A percentile compares a stretch with the other conserved stretches of the same genome.
These are phyloP conservation scores for Rhaphigaster nebulosa DNA, from an alignment of 2,888 invertebrate genomes.

Conservation along the genomic window DNA sequence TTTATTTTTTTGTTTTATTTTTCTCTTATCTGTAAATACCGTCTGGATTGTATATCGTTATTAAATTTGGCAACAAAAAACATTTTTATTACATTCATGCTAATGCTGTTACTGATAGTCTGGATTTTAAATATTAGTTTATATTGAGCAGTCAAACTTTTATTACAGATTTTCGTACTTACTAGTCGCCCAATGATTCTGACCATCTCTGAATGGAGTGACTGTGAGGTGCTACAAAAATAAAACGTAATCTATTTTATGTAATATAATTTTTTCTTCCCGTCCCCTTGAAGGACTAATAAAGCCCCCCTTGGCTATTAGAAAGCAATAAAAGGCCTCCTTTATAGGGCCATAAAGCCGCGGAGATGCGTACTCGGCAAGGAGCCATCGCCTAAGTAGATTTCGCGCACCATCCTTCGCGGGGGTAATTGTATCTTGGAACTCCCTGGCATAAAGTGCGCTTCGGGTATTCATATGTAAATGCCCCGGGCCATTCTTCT, in stretches of 20 bases:
- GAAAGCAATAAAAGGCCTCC: neutral
- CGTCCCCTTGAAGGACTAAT: neutral
- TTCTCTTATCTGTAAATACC: too few species aligned
- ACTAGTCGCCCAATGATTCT: neutral
- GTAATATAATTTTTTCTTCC: neutral
- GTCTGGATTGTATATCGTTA: too few species aligned
- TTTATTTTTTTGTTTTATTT: too few species aligned
- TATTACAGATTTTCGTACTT: neutral
- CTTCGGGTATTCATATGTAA: conserved; percentile 33
- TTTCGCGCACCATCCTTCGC: conserved; percentile 19
- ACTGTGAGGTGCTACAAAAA: neutral
- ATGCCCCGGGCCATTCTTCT: conserved; percentile 1
- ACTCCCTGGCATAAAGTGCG: conserved; percentile 26
- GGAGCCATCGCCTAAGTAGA: conserved; percentile 27
- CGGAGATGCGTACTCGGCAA: neutral
- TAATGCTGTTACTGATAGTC: too few species aligned
- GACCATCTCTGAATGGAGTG: neutral
- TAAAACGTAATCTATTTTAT: conserved; percentile 14
- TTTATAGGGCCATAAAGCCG: conserved; percentile 12
- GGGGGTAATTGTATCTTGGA: conserved; percentile 21
- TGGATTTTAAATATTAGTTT: neutral
- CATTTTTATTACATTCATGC: too few species aligned
- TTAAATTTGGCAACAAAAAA: too few species aligned
- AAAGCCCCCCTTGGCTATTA: conserved; percentile 21
- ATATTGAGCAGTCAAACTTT: neutral